Conservation (phyloP, 1,140 invertebrate genomes). For the Neodiprion virginianus region DNA sequence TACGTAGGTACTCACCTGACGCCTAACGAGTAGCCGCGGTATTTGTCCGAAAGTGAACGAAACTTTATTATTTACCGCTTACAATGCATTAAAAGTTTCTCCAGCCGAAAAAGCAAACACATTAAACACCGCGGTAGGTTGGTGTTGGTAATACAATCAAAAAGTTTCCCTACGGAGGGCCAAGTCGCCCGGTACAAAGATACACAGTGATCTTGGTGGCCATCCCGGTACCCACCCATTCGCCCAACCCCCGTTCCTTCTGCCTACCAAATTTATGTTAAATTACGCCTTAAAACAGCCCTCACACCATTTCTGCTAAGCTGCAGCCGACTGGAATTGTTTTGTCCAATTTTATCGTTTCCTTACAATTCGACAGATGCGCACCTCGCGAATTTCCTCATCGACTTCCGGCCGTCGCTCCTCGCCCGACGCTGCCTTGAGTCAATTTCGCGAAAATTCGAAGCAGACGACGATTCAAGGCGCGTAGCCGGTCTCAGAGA, state of each 20-base stretch:
- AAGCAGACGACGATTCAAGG: background rate
- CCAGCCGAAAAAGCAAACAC: conserved; percentile 16
- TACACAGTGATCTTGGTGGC: conserved; percentile 7
- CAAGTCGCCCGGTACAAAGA: conserved; percentile 10
- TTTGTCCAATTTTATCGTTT: conserved; percentile 8
- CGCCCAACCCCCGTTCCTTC: background rate
- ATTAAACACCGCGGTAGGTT: background rate
- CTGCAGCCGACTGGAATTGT: conserved; percentile 5
- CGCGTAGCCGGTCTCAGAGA: background rate
- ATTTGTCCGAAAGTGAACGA: conserved; percentile 5
- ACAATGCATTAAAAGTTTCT: conserved; percentile 21
- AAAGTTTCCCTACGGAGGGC: background rate
- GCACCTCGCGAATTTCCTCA: background rate
- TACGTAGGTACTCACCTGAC: no score
- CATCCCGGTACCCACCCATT: background rate
- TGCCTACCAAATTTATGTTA: conserved; percentile 13
- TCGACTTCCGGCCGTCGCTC: background rate
- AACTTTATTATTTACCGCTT: conserved; percentile 16
- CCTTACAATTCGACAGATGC: background rate
- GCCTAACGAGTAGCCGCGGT: background rate
- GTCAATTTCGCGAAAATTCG: background rate
- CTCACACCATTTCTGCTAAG: background rate
- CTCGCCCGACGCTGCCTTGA: background rate
- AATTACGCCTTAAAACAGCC: conserved; percentile 13
- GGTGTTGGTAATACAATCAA: conserved; percentile 13